Evolutionary conservation across 2,888 invertebrate genomes (phyloP).

Genomic region (Dryomyza anilis): DNA sequence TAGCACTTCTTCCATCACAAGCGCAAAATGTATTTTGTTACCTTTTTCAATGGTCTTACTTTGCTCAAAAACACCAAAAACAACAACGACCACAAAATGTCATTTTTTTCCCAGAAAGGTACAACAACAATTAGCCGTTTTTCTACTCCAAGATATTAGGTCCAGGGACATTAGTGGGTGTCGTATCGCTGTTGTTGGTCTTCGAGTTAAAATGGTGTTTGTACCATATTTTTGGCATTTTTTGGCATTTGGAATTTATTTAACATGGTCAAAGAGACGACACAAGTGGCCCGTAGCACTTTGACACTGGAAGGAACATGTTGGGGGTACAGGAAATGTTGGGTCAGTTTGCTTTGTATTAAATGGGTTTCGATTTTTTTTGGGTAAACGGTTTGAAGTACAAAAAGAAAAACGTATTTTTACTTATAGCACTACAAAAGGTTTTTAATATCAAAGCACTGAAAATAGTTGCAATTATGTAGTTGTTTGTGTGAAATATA

Average conservation of each 20-base stretch:
- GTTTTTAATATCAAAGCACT: conserved; percentile 46
- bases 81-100: conserved; percentile 13
- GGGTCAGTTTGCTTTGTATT: neutral
- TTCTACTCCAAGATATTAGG: too few species aligned
- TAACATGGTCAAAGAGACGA: neutral
- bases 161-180: too few species aligned
- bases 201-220: too few species aligned
- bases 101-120: conserved; percentile 18
- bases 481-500: neutral
- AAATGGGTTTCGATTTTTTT: too few species aligned
- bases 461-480: conserved; percentile 21
- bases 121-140: neutral
- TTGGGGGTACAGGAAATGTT: neutral
- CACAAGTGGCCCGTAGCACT: conserved; percentile 12
- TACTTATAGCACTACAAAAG: too few species aligned
- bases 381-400: too few species aligned
- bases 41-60: too few species aligned
- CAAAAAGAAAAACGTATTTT: too few species aligned
- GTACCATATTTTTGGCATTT: too few species aligned
- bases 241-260: conserved; percentile 9
- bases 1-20: neutral
- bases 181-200: too few species aligned
- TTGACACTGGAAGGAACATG: neutral
- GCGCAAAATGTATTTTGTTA: too few species aligned
- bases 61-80: conserved; percentile 12